A percentile compares a stretch with the other conserved stretches of the same genome.
Evolutionary conservation across 2,888 invertebrate genomes (phyloP).

Genomic region (Arrhopalites spinosus): DNA sequence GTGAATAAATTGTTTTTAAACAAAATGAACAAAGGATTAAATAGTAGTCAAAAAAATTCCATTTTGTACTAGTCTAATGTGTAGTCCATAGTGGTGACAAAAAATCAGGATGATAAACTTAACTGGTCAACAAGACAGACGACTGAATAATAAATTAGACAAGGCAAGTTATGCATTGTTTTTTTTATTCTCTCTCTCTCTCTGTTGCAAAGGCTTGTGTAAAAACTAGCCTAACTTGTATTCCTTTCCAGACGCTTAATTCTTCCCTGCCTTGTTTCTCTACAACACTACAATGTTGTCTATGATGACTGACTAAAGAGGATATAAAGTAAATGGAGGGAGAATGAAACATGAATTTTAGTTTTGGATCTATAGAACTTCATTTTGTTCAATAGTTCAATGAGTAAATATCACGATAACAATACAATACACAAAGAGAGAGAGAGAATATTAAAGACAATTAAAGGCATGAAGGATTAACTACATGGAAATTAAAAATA

Average conservation of each 20-base stretch:
- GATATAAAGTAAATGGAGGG: not conserved
- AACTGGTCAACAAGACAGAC: conserved; percentile 10
- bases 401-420: not conserved
- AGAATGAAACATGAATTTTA: conserved; percentile 1
- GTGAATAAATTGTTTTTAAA: too few relatives aligned
- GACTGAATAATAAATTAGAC: conserved; percentile 21
- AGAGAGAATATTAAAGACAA: too few relatives aligned
- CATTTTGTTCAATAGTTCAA: not conserved
- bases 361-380: not conserved
- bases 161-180: not conserved
- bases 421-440: not conserved
- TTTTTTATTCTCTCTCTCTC: not conserved
- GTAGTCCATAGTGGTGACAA: conserved; percentile 5
- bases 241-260: conserved; percentile 2
- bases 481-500: too few relatives aligned
- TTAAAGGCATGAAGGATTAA: too few relatives aligned
- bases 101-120: conserved; percentile 26
- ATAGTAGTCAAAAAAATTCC: too few relatives aligned
- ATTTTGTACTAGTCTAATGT: too few relatives aligned
- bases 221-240: conserved; percentile 36
- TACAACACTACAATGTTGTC: not conserved
- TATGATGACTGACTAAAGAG: not conserved
- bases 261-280: not conserved
- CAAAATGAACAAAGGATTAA: too few relatives aligned
- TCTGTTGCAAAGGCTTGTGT: not conserved